Evolutionary conservation across 2,797 vertebrate species (phyloP).

Genomic region (Aplochiton taeniatus): DNA sequence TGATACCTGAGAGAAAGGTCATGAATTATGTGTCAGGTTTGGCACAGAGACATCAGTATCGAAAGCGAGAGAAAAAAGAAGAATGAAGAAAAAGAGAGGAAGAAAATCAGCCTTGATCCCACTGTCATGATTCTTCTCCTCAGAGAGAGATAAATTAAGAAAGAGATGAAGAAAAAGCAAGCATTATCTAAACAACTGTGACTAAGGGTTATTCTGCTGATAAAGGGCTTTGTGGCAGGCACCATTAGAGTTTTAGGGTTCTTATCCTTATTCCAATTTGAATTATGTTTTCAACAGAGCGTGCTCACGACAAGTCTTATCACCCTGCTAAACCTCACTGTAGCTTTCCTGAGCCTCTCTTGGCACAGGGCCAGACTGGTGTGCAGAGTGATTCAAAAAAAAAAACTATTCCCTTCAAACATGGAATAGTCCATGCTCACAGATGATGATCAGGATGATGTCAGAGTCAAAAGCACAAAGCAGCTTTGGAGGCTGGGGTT

Average conservation of each 20-base stretch:
- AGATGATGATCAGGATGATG: conserved; percentile 62
- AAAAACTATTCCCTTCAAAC: conserved; percentile 27
- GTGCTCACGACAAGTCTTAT: too few relatives aligned
- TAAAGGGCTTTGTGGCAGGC: conserved; percentile 43
- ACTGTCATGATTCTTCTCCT: too few relatives aligned
- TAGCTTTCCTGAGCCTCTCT: conserved; percentile 16
- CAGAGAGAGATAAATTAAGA: neutral
- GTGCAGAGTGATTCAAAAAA: conserved; percentile 43
- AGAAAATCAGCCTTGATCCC: too few relatives aligned
- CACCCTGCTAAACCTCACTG: too few relatives aligned
- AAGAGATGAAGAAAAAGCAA: conserved; percentile 10
- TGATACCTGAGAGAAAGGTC: too few relatives aligned
- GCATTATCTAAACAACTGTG: conserved; percentile 42
- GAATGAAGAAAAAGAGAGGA: too few relatives aligned
- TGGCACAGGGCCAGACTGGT: conserved; percentile 26
- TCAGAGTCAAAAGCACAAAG: conserved; percentile 68
- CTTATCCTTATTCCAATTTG: neutral
- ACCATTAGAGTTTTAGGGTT: conserved; percentile 17
- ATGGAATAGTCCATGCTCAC: conserved; percentile 57
- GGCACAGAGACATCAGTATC: too few relatives aligned
- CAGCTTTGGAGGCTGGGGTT: conserved; percentile 56
- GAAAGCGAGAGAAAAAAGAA: too few relatives aligned
- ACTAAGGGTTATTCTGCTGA: conserved; percentile 62
- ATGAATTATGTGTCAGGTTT: too few relatives aligned
- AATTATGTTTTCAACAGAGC: too few relatives aligned